Evolutionary conservation across 2,888 invertebrate species (phyloP), one percentile per base, ranked within the genome.

Genomic region (Imbricaverruca yamaguchii): DNA sequence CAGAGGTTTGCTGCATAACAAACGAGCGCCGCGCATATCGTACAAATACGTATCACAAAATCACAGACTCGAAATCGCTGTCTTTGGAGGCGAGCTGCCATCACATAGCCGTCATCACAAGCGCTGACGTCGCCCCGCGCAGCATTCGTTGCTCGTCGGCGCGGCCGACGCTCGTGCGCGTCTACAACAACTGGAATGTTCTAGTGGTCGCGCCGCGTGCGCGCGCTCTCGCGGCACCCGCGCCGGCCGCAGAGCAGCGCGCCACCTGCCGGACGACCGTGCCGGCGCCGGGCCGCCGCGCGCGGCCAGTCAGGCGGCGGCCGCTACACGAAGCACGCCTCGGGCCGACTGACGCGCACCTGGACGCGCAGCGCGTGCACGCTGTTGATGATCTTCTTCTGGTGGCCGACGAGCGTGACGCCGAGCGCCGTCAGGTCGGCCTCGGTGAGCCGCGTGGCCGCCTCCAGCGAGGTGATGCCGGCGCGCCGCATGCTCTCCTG

Each of bases 351-450:
- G 84, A 85, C 85, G 81, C 86, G 85, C 53, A 87, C 84, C 87
- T 95, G 95, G 83, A 94, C 94, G 85, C 95, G 91, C 89, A 95
- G 92, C 85, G 93, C 93, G 86, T 95, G 95, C 86, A 96, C 93
- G 89, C 94, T 94, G 89, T 94, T 95, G 93, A 96, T 94, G 84
- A 98, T 97, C 89, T 98, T 98, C 89, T 97, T 97, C 89, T 98
- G 97, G 88, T 98, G 98, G 80, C 97, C 97, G 53, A 97, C 96
- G 83, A 98, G 91, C 80, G 95, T 96, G 85, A 98, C 95, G 80
- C 97, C 97, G 86, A 98, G 91, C 84, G 94, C 93, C 65, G 94
- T 94, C 84, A 98, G 89, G 88, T 98, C 97, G 87, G 95, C 94
- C 83, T 96, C 94, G 80, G 94, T 96, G 84, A 98, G 91, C 87